Conservation (phyloP, 2,888 invertebrate species). For the Sceliomorpha sp. region DNA sequence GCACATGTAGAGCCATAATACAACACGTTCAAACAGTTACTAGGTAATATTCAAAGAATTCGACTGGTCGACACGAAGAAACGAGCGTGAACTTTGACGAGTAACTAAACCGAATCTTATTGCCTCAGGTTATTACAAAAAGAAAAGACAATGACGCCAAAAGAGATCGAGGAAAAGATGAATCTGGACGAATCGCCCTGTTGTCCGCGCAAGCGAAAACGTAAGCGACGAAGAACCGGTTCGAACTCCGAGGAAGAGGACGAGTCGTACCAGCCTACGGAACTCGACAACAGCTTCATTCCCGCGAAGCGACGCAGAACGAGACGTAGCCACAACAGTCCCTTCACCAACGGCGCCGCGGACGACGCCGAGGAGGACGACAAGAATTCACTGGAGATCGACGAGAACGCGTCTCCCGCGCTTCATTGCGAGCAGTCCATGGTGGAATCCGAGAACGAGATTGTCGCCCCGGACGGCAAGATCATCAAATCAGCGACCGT, state of each 20-base stretch:
- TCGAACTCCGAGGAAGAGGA: slow-evolving; percentile 72
- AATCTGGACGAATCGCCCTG: slow-evolving; percentile 73
- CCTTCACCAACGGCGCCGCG: slow-evolving; percentile 48
- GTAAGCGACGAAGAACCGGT: slow-evolving; percentile 65
- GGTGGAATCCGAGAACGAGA: slow-evolving; percentile 67
- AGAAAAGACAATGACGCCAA: slow-evolving; percentile 61
- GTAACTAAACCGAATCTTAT: too few species aligned
- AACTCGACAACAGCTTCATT: slow-evolving; percentile 30
- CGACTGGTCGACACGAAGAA: too few species aligned
- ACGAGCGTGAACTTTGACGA: too few species aligned
- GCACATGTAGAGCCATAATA: slow-evolving; percentile 87
- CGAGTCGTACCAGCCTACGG: slow-evolving; percentile 57
- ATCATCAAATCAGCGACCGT: slow-evolving; percentile 21
- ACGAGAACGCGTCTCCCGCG: slow-evolving; percentile 49
- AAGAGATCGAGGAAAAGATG: slow-evolving; percentile 71
- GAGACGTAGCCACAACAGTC: slow-evolving; percentile 33
- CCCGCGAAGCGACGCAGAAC: slow-evolving; percentile 57
- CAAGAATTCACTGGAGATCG: slow-evolving; percentile 32
- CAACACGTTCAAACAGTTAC: slow-evolving; percentile 81
- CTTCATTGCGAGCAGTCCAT: slow-evolving; percentile 70
- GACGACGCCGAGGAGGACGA: slow-evolving; percentile 58
- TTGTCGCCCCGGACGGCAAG: slow-evolving; percentile 48
- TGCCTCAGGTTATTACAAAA: slow-evolving; percentile 70
- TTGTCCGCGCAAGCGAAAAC: slow-evolving; percentile 71
- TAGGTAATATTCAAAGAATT: slow-evolving; percentile 60